Conservation (phyloP, 2,888 invertebrate genomes). For the Thera britannica region DNA sequence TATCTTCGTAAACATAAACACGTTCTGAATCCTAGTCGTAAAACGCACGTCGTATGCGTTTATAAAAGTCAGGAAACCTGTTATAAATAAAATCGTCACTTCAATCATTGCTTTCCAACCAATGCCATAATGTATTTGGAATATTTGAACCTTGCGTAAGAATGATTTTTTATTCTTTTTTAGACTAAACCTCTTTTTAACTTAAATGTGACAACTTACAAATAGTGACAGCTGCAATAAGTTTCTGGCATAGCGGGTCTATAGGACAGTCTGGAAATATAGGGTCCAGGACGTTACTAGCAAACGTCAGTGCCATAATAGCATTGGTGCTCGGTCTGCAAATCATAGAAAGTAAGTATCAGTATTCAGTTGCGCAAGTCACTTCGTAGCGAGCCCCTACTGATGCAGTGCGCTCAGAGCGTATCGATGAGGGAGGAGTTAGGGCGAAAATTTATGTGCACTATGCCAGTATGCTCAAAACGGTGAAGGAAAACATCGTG, state of each 20-base stretch:
- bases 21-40: constrained; percentile 94
- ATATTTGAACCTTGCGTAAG: too few species aligned
- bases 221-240: constrained; percentile 92
- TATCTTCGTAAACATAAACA: constrained; percentile 97
- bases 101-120: too few species aligned
- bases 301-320: constrained; percentile 97
- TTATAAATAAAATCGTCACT: constrained; percentile 25
- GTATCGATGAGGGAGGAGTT: too few species aligned
- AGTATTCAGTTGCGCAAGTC: background rate
- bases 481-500: too few species aligned
- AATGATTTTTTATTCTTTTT: too few species aligned
- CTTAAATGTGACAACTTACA: constrained; percentile 82
- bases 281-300: constrained; percentile 95
- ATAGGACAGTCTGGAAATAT: constrained; percentile 91
- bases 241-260: constrained; percentile 88
- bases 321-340: constrained; percentile 97
- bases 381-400: too few species aligned
- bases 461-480: too few species aligned
- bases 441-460: too few species aligned
- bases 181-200: too few species aligned
- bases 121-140: too few species aligned
- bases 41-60: constrained; percentile 95
- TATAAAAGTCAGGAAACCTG: constrained; percentile 94
- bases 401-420: too few species aligned
- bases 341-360: background rate